A percentile compares a stretch with the other conserved stretches of the same genome.
Evolutionary conservation across 2,113 vertebrate genomes (phyloP).

Genomic region (Lonchura striata): DNA sequence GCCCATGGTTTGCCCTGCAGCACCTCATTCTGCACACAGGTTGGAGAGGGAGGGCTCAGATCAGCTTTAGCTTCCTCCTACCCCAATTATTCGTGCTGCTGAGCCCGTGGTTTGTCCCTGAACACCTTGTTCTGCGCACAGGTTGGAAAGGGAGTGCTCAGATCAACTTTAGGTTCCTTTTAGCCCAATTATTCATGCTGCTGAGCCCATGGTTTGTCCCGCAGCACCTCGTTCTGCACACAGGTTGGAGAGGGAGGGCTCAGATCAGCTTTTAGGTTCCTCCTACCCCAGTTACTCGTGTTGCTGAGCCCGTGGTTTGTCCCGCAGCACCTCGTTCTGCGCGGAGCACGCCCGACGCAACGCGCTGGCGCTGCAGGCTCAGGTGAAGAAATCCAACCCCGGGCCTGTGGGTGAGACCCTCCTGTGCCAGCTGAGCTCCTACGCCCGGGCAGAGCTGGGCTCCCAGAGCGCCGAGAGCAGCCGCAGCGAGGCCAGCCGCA

Average conservation of each 20-base stretch:
- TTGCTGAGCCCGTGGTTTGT: rapidly evolving
- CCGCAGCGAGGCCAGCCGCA: constrained; percentile 85
- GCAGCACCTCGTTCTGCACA: constrained; percentile 80
- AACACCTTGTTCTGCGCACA: constrained; percentile 82
- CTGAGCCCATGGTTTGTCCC: rapidly evolving
- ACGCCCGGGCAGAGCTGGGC: constrained; percentile 79
- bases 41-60: background rate
- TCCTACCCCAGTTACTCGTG: rapidly evolving
- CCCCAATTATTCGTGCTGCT: rapidly evolving
- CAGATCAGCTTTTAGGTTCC: background rate
- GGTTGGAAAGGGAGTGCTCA: too few species aligned
- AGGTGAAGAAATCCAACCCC: constrained; percentile 84
- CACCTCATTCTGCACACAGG: constrained; percentile 84
- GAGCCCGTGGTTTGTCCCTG: rapidly evolving
- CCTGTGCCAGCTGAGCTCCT: constrained; percentile 91
- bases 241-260: background rate
- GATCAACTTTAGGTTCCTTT: background rate
- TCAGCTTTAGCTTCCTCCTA: background rate
- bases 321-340: constrained; percentile 77
- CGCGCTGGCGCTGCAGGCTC: constrained; percentile 85
- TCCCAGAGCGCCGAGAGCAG: constrained; percentile 75
- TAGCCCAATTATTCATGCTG: rapidly evolving
- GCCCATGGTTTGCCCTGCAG: background rate
- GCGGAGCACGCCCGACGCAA: constrained; percentile 90
- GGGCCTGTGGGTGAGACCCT: constrained; percentile 83